Evolutionary conservation across 2,797 vertebrate species (phyloP), one percentile per base, ranked within the genome.

Genomic region (Sebastes minor): DNA sequence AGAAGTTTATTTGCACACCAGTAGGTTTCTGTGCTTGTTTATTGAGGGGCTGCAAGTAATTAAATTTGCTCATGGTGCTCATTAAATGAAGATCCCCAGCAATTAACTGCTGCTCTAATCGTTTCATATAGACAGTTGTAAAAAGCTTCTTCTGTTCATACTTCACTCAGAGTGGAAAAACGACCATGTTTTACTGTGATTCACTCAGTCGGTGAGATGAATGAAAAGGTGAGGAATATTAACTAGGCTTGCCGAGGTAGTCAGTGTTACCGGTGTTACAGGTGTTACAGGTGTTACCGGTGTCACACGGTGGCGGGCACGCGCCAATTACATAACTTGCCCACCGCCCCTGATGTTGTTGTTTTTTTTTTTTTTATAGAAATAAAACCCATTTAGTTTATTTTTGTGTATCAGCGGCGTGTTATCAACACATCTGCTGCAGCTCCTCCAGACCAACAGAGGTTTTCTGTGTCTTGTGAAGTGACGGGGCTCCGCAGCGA

Each of bases 81-180:
- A 85, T 90, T 83, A 87, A 83, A 81, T 71, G 56, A 86, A 74
- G 69, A 84, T 82, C 62, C 80, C 56, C 57, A 56, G 71, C 62
- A 89, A 85, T 91, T 85, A 86, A 74, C 64, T 59, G 63, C 60
- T 20, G 63, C 71, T 60, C 5, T 74, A 81, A 81, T 70, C 11
- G 6, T 83, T 84, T 89, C 86, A 71, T 73, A 80, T 55, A 67
- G 46, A 84, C 25, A 38, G 42, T 63, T 83, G 75, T 83, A 80
- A 84, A 84, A 86, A 70, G 46, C 61, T 33, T 63, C 57, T 42
- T 56, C 49, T 84, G 69, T 69, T 74, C 78, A 33, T 63, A 65
- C 75, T 74, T 86, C 64, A 67, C 49, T 74, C 28, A 53, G 38
- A 55, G 66, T 49, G 25, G 65, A 62, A 71, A 76, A 68, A 25